Evolutionary conservation across 2,797 vertebrate genomes (phyloP), one percentile per base, ranked within the genome.

Genomic region (Aulostomus chinensis): DNA sequence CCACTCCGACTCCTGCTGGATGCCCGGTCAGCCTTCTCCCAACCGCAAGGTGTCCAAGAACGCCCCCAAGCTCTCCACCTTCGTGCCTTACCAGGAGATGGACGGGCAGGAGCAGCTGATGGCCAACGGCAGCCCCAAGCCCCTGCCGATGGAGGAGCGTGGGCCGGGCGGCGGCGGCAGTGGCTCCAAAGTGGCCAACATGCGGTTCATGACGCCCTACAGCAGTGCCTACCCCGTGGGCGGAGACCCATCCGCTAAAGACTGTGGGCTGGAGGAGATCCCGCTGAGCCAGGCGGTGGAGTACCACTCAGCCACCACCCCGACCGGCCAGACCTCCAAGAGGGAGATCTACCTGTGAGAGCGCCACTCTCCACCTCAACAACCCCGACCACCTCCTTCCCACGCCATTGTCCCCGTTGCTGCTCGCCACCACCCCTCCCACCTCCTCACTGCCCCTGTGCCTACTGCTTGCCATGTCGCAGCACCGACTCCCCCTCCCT

Each of bases 11-110:
- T 94, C 95, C 40, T 99, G 97, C 91, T 99, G 97, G 97, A 99
- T 99, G 97, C 97, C 96, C 0, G 95, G 96, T 45, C 93, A 97
- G 85, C 94, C 95, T 5, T 98, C 96, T 69, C 97, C 96, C 59
- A 93, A 86, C 85, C 94, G 89, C 90, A 94, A 94, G 88, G 87
- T 55, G 33, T 54, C 93, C 89, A 96, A 95, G 90, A 93, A 88
- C 20, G 87, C 93, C 82, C 92, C 97, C 84, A 94, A 93, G 91
- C 95, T 99, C 81, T 97, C 97, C 91, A 99, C 97, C 90, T 99
- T 99, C 73, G 96, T 99, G 97, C 95, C 97, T 99, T 99, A 98
- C 93, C 95, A 96, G 92, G 97, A 99, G 88, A 93, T 93, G 90
- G 96, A 94, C 68, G 93, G 93, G 66, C 94, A 94, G 87, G 95